Base-by-base conservation (phyloP, 2,888 invertebrate genomes). In the Cerceris ruficornis region DNA sequence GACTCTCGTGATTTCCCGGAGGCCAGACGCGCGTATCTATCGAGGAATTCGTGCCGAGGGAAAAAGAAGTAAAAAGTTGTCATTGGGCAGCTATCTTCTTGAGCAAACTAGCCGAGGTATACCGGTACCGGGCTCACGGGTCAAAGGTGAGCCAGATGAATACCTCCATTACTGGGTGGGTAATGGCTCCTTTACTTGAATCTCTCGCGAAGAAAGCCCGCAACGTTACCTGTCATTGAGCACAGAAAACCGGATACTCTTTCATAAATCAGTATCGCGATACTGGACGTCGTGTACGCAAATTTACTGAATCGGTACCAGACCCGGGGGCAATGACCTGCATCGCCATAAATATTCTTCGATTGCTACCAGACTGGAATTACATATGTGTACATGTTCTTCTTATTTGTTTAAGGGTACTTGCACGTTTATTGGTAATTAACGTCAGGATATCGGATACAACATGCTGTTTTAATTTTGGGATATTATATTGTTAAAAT, bases 101-200 rank as follows among this genome's bases (percentile, higher is more conserved):
- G 83, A 71, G 89, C 84, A 90, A 90, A 90, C 87, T 86, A 61
- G 82, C 81, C 75, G 61, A 50, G 80, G 70, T 64, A 79, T 80
- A 81, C 83, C 76, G 67, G 83, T 82, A 78, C 80, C 62, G 28
- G 69, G 70, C 66, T 74, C 66, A 58, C 75, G 80, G 85, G 88
- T 89, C 88, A 88, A 89, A 89, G 89, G 86, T 86, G 82, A 84
- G 73, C 81, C 58, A 66, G 80, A 78, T 90, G 89, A 90, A 91
- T 89, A 86, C 89, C 82, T 87, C 87, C 87, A 88, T 91, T 88
- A 88, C 86, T 69, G 74, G 77, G 74, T 61, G 61, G 82, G 77
- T 87, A 88, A 91, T 89, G 87, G 86, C 85, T 86, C 83, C 86
- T 87, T 90, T 90, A 80, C 83, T 72, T 70, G 70, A 79, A 77